phyloP scores from a whole-genome alignment of 1,140 invertebrate genomes.

The Pogonus chalceus region DNA sequence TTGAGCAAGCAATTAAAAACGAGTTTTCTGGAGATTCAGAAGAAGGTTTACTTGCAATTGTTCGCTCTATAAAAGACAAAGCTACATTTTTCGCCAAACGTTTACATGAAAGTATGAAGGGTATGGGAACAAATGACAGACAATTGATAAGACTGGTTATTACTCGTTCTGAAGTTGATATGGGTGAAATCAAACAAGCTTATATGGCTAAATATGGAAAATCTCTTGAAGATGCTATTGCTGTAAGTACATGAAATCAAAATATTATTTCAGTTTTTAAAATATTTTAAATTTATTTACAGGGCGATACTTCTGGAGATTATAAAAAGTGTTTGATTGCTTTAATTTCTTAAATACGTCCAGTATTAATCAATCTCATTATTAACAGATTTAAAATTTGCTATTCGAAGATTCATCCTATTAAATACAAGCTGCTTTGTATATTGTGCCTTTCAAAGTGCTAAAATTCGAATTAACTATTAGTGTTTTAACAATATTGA shows the following conservation, averaged over 20 bases:
- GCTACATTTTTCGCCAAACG: constrained; percentile 81
- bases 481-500: too few relatives aligned
- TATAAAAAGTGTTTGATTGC: constrained; percentile 41
- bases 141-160: constrained; percentile 80
- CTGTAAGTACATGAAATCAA: too few relatives aligned
- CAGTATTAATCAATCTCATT: too few relatives aligned
- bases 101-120: constrained; percentile 77
- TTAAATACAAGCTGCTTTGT: too few relatives aligned
- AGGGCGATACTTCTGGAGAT: constrained; percentile 44
- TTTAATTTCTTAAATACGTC: constrained; percentile 26
- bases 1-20: constrained; percentile 56
- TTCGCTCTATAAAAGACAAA: constrained; percentile 73
- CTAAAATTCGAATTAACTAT: too few relatives aligned
- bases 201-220: constrained; percentile 72
- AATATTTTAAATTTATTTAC: constrained; percentile 22
- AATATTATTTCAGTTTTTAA: background rate
- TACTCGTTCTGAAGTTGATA: constrained; percentile 78
- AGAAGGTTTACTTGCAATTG: constrained; percentile 54
- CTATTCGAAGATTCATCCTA: too few relatives aligned
- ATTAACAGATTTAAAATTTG: too few relatives aligned
- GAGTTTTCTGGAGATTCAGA: constrained; percentile 62
- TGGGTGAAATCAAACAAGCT: constrained; percentile 74
- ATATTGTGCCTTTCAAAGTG: too few relatives aligned
- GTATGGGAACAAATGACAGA: constrained; percentile 74
- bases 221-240: constrained; percentile 68